Evolutionary conservation across 2,797 vertebrate genomes (phyloP), one percentile per base, ranked within the genome.

Genomic region (Rachycentron canadum): DNA sequence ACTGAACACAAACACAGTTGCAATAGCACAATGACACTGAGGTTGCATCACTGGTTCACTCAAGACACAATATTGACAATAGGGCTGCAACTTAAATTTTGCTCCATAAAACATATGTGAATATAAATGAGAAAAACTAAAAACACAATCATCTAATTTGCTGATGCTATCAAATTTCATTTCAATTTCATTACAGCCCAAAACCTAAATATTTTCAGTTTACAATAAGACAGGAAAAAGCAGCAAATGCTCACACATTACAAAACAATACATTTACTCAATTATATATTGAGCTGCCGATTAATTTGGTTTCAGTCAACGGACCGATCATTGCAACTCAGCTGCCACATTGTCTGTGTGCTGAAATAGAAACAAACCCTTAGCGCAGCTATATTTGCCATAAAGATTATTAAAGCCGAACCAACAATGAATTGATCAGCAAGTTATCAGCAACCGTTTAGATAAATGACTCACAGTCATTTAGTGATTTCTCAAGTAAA

Each of bases 1-100:
- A 25, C 21, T 41, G 13, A 60, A 60, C 13, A 68, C 45, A 64
- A 49, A 41, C 64, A 60, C 58, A 28, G 7, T 19, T 21, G 64
- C 0, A 0, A 7, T 21, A 34, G 16, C 11, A 45, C 3, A 0
- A 28, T 38, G 10, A 49, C 5, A 40, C 26, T n/a, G 1, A 55
- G 16, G 25, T 2, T 30, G 21, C 28, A 25, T 40, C 21, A n/a
- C 23, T 59, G 36, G 2, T 3, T 12, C 32, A 52, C 12, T 60
- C 19, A 23, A 61, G 14, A 72, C 2, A 47, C 30, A 49, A 13
- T 56, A 38, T 1, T 47, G 6, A 67, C 47, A 47, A 58, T 13
- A 21, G 2, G 1, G 6, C 25, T 32, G 13, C 3, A 38, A 14
- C 25, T 21, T 19, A 38, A 36, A 45, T 4, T 45, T 57, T 71